Base-by-base conservation (phyloP, 2,113 vertebrate species). In the Perca fluviatilis region DNA sequence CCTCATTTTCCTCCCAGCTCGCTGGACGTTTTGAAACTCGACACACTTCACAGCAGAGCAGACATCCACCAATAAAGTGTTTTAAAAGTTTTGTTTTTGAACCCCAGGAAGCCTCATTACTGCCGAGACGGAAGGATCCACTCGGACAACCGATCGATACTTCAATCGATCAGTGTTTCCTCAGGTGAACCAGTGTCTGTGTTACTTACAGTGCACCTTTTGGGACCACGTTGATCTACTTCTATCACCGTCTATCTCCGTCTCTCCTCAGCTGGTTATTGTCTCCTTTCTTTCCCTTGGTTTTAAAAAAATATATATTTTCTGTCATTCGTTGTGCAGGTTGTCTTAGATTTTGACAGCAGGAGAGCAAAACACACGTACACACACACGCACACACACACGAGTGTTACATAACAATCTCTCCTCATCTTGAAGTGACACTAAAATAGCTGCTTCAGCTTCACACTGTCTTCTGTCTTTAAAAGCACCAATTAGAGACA, bases 401-500 rank as follows among this genome's bases (percentile, higher is more conserved):
- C 1, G 6, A 33, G 74, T 21, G 64, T 87, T 91, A 69, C 70
- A 79, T 88, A 88, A 92, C 27, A 4, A 70, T n/a, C 53, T 64
- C 57, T 23, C 60, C 75, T 68, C 40, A 8, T 84, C 90, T 84
- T 72, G 64, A 80, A 79, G 58, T 86, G 87, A 89, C 90, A 74
- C 73, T 80, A 80, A 91, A 91, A 89, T 90, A 85, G 75, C 87
- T 50, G 87, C 84, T 65, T 69, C 65, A 49, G 79, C 79, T 57
- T 85, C 79, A 70, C 81, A 50, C 69, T 78, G 78, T 82, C 88
- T 40, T 86, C 74, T 30, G 61, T 86, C 81, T 90, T 81, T 88
- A 78, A 90, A 86, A 90, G 87, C 88, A 84, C 74, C 87, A 89
- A 90, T 93, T 93, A 90, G 86, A 84, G 84, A 85, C 84, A 80